Evolutionary conservation across 2,888 invertebrate species (phyloP).

Genomic region (Drosophila nr. perissopoda): DNA sequence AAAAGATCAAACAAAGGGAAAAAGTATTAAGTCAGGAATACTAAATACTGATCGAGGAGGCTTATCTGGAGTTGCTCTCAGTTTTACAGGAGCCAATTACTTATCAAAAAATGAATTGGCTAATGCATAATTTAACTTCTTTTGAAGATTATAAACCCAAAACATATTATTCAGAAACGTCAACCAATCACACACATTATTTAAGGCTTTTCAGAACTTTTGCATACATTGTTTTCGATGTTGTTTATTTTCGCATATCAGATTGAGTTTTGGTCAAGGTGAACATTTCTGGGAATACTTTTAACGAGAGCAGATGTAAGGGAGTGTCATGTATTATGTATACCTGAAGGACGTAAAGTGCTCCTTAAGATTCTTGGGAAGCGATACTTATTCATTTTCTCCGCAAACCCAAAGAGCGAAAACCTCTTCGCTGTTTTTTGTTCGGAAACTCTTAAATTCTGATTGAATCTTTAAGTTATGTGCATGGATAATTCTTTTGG

Average conservation of each 20-base stretch:
- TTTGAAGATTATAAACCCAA: background rate
- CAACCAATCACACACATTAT: no score
- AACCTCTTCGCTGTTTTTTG: background rate
- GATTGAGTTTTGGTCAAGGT: background rate
- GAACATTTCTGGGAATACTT: background rate
- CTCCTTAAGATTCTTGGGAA: background rate
- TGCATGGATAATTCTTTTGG: slow-evolving; percentile 27
- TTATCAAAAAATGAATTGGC: background rate
- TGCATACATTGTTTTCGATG: background rate
- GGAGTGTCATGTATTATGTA: background rate
- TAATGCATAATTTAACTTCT: background rate
- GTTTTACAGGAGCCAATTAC: background rate
- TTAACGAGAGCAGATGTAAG: background rate
- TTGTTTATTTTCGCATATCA: background rate
- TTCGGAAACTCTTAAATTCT: slow-evolving; percentile 14
- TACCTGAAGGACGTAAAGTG: background rate
- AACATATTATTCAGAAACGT: no score
- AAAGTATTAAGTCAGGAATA: background rate
- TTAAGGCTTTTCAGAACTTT: background rate
- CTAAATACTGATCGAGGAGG: background rate
- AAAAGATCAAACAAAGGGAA: background rate
- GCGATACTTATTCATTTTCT: background rate
- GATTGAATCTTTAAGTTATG: slow-evolving; percentile 40
- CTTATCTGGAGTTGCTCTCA: background rate
- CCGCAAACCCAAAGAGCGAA: background rate